Conservation (phyloP, 2,113 vertebrate genomes). For the Holacanthus passer region DNA sequence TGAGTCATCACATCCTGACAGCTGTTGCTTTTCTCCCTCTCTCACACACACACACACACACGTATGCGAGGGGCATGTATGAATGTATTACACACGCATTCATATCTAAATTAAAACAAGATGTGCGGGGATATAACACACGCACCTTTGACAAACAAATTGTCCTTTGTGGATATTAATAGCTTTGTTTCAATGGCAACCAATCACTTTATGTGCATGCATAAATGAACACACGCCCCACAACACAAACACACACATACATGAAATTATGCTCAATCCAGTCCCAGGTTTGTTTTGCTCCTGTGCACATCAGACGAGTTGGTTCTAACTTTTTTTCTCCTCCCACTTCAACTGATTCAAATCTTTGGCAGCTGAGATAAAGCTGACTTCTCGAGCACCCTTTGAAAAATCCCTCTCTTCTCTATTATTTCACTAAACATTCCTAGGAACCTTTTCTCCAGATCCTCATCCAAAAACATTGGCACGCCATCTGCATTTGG, state of each 20-base stretch:
- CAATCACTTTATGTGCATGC: neutral
- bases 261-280: neutral
- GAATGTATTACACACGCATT: slow-evolving; percentile 38
- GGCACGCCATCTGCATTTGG: slow-evolving; percentile 25
- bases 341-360: neutral
- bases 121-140: neutral
- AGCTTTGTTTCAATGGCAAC: slow-evolving; percentile 7
- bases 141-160: slow-evolving; percentile 26
- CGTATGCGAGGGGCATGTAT: slow-evolving; percentile 29
- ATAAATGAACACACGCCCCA: neutral
- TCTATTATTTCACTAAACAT: slow-evolving; percentile 2
- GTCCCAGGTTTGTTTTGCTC: neutral
- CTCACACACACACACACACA: slow-evolving; percentile 7
- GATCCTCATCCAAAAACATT: slow-evolving; percentile 12
- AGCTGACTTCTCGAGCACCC: neutral
- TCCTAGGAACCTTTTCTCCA: neutral
- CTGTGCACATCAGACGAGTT: neutral
- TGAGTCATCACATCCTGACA: slow-evolving; percentile 81
- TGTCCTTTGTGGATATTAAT: slow-evolving; percentile 6
- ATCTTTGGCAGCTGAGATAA: neutral
- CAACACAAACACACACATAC: neutral
- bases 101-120: slow-evolving; percentile 22
- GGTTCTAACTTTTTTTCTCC: neutral
- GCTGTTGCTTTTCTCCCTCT: slow-evolving; percentile 61
- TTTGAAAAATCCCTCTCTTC: neutral